Conservation (phyloP, 2,113 vertebrate species). For the Oreocharis arfaki region DNA sequence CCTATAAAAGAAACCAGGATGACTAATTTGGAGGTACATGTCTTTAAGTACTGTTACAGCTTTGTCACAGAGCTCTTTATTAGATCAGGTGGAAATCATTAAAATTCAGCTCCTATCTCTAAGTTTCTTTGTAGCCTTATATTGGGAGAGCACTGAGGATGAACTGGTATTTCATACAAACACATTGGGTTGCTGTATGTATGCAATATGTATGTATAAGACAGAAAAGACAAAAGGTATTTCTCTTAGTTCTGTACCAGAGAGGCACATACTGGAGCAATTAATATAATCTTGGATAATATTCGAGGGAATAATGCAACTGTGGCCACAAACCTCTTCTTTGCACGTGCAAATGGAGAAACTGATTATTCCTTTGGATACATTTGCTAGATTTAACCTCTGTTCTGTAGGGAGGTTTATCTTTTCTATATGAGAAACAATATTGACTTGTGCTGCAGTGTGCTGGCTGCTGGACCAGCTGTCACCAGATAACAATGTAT, state of each 20-base stretch:
- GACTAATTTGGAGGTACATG: not conserved
- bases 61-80: not conserved
- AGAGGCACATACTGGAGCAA: not conserved
- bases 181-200: not conserved
- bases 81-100: not conserved
- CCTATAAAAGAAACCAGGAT: not conserved
- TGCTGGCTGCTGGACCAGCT: not conserved
- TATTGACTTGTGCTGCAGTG: not conserved
- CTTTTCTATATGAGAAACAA: not conserved
- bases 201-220: not conserved
- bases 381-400: not conserved
- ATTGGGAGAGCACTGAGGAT: not conserved
- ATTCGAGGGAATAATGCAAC: not conserved
- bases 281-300: not conserved
- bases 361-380: not conserved
- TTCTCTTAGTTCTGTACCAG: not conserved
- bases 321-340: not conserved
- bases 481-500: slow-evolving; percentile 13
- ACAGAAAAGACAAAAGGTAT: not conserved
- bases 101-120: not conserved
- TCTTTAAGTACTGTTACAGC: not conserved
- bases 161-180: not conserved
- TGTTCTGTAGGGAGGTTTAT: not conserved
- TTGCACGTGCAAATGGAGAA: not conserved
- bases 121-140: not conserved